phyloP scores from a whole-genome alignment of 2,888 invertebrate genomes.

The Antheraea yamamai region DNA sequence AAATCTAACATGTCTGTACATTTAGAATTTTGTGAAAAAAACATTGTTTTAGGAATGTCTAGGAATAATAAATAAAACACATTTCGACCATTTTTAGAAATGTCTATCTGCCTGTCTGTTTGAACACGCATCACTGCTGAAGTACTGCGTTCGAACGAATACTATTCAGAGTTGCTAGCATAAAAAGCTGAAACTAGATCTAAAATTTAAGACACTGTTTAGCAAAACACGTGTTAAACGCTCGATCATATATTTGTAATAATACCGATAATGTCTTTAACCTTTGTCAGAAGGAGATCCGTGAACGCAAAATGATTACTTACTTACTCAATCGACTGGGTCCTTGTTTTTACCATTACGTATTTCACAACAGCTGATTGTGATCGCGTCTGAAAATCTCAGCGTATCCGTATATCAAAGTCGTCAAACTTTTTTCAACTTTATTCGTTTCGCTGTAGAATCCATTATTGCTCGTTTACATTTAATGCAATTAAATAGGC shows the following conservation, averaged over 20 bases:
- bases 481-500: constrained; percentile 14
- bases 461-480: constrained; percentile 10
- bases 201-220: no score
- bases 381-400: constrained; percentile 23
- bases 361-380: constrained; percentile 28
- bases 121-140: no score
- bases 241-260: neutral
- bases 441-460: neutral
- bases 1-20: no score
- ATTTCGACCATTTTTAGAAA: no score
- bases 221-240: neutral
- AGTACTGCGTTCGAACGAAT: no score
- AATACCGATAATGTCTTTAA: neutral
- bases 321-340: neutral
- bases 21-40: no score
- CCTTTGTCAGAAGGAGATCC: neutral
- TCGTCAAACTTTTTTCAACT: neutral
- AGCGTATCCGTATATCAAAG: neutral
- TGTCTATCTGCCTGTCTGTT: no score
- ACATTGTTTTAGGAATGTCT: no score
- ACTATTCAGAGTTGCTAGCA: no score
- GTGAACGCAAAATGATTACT: neutral
- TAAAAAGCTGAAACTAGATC: no score
- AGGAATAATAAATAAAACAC: no score
- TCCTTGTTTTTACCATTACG: constrained; percentile 15